A percentile compares a stretch with the other conserved stretches of the same genome.
Conservation (phyloP, 1,140 invertebrate species). For the Aphelinus certus region DNA sequence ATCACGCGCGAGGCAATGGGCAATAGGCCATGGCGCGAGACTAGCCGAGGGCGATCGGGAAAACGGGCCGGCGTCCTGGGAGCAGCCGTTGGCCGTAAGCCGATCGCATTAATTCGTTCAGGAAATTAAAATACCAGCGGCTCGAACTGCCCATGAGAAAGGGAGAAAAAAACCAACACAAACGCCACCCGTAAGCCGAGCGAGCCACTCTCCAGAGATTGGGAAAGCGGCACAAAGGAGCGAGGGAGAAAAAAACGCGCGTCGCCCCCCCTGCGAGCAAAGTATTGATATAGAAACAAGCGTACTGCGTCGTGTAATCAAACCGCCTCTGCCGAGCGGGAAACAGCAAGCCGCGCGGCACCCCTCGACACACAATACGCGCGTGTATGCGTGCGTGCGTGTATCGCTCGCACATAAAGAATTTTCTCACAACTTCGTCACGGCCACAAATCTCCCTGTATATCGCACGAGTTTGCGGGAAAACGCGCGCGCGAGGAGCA, state of each 20-base stretch:
- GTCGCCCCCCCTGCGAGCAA: background rate
- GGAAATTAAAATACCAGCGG: conserved; percentile 30
- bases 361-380: no score
- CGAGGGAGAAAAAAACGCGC: background rate
- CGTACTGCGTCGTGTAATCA: background rate
- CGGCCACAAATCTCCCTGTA: conserved; percentile 5
- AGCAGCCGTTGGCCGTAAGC: background rate
- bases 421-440: conserved; percentile 21
- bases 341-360: no score
- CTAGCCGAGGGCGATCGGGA: no score
- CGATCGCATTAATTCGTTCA: conserved; percentile 32
- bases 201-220: background rate
- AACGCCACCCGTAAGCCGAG: background rate
- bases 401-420: no score
- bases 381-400: no score
- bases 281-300: no score
- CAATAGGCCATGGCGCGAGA: no score
- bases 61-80: no score
- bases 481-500: background rate
- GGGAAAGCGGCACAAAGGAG: conserved; percentile 1
- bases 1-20: conserved; percentile 5
- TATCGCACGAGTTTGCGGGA: conserved; percentile 1
- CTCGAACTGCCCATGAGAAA: no score
- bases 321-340: background rate
- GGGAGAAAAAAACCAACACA: background rate